Conservation (phyloP, 2,888 invertebrate genomes). For the Drosophila mercatorum region DNA sequence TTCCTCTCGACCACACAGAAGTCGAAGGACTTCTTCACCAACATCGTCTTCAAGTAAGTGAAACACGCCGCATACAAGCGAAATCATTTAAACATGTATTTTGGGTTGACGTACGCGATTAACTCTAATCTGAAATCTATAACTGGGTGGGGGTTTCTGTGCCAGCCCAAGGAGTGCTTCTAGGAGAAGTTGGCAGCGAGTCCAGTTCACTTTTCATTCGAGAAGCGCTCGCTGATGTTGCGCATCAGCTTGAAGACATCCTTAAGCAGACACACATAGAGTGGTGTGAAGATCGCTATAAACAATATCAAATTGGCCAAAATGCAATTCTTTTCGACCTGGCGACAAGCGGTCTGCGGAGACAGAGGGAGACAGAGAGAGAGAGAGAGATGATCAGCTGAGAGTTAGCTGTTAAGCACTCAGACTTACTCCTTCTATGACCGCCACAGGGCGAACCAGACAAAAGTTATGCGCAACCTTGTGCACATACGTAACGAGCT, state of each 20-base stretch:
- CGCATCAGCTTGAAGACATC: slow-evolving; percentile 61
- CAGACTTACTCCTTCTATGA: slow-evolving; percentile 50
- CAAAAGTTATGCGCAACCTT: slow-evolving; percentile 46
- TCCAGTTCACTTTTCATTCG: slow-evolving; percentile 17
- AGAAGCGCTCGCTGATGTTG: slow-evolving; percentile 48
- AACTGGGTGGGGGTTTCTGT: background rate
- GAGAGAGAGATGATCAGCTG: background rate
- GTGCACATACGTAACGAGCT: slow-evolving; percentile 56
- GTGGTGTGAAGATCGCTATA: slow-evolving; percentile 68
- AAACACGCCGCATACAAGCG: background rate
- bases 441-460: slow-evolving; percentile 36
- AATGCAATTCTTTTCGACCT: slow-evolving; percentile 41
- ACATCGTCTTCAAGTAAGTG: slow-evolving; percentile 89
- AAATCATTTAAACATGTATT: slow-evolving; percentile 6
- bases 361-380: background rate
- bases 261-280: slow-evolving; percentile 71
- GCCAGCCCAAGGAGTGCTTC: background rate
- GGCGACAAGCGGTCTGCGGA: slow-evolving; percentile 39
- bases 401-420: background rate
- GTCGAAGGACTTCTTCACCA: slow-evolving; percentile 93
- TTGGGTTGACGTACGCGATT: background rate
- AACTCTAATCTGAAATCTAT: background rate
- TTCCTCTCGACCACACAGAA: slow-evolving; percentile 88
- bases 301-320: slow-evolving; percentile 71
- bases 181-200: background rate